Evolutionary conservation across 2,113 vertebrate species (phyloP), one percentile per base, ranked within the genome.

Genomic region (Craseonycteris thonglongyai): DNA sequence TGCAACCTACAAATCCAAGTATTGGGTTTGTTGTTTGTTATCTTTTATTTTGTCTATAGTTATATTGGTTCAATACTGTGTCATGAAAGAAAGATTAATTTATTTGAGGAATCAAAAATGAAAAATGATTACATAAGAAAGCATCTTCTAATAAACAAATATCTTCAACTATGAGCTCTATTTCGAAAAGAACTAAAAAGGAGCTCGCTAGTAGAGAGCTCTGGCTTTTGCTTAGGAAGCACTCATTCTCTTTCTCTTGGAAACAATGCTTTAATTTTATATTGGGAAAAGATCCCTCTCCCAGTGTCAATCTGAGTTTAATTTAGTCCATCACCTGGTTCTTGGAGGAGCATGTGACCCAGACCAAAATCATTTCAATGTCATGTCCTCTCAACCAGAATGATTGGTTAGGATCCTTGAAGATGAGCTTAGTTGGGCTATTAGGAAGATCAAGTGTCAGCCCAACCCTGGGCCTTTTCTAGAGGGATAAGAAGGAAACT

Each of bases 71-170:
- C 56, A 66, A 35, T 74, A 54, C 16, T 88, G 33, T 63, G 11
- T 72, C 33, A 33, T 51, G 35, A 82, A 89, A 58, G 38, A 61
- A 65, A 81, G 19, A 75, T 78, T 69, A 5, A 59, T 86, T 72
- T 75, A 15, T 83, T 80, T 93, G 42, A 94, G 54, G 56, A 88
- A 49, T 13, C 91, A 45, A 65, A 95, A 95, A 85, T 59, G 8
- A 58, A 26, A 68, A 81, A 47, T 61, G 26, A 63, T 83, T 78
- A 72, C 15, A 63, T 54, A 45, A 90, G 38, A 76, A 88, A 74
- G 30, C 19, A 80, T 42, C 56, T 88, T 91, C 66, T 24, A 82
- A 6, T 24, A 51, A 26, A 63, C 11, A 56, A 69, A n/a, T 69
- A 24, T 51, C n/a, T 85, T 81, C 15, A 82, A 49, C 11, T 10